These are phyloP conservation scores for Alcis repandata DNA, from an alignment of 2,888 invertebrate species.

Conservation along the genomic window DNA sequence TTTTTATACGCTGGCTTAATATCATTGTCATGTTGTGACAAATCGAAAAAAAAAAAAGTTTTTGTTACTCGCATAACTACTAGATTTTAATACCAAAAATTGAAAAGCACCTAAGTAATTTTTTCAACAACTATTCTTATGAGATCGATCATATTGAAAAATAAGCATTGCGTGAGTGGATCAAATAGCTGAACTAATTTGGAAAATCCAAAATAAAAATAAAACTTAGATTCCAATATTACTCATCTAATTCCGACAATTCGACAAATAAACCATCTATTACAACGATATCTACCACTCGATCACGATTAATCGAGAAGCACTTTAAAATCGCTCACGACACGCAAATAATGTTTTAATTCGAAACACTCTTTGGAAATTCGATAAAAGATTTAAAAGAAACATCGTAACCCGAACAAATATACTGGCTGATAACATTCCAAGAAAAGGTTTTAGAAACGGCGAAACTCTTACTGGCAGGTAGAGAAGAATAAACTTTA, in stretches of 20 bases:
- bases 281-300: conserved; percentile 42
- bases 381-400: conserved; percentile 77
- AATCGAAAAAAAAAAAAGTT: too few species aligned
- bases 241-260: conserved; percentile 13
- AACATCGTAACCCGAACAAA: conserved; percentile 76
- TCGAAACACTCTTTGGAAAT: conserved; percentile 74
- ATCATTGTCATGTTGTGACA: too few species aligned
- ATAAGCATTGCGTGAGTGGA: too few species aligned
- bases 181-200: not conserved
- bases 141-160: too few species aligned
- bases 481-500: conserved; percentile 53
- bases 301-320: conserved; percentile 69
- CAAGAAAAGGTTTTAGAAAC: conserved; percentile 55
- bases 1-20: not conserved
- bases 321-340: conserved; percentile 74
- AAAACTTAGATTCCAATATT: not conserved
- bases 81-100: too few species aligned
- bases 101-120: too few species aligned
- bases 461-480: conserved; percentile 39
- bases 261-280: conserved; percentile 25
- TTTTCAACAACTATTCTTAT: too few species aligned
- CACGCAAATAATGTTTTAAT: conserved; percentile 80
- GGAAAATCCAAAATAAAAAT: not conserved
- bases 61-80: too few species aligned
- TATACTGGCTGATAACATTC: conserved; percentile 77